Conservation (phyloP, 1,140 invertebrate genomes). For the Holcopasites calliopsidis region DNA sequence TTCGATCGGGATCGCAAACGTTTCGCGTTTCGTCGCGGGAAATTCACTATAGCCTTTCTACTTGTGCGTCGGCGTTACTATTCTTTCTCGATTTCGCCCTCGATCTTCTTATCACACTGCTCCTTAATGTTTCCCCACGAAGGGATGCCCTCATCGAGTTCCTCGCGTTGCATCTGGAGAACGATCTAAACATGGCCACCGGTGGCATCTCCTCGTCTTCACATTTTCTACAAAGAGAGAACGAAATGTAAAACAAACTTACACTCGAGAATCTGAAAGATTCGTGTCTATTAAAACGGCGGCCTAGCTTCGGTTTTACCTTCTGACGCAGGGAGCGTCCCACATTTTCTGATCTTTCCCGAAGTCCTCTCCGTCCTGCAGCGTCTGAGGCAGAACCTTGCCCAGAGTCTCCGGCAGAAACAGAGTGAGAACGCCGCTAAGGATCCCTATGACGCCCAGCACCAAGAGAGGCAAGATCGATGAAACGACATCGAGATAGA, state of each 20-base stretch:
- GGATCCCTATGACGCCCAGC: constrained; percentile 86
- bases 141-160: constrained; percentile 82
- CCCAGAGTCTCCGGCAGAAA: constrained; percentile 91
- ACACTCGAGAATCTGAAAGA: not conserved
- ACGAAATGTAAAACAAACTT: too few relatives aligned
- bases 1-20: too few relatives aligned
- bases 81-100: constrained; percentile 67
- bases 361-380: constrained; percentile 92
- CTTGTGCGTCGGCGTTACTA: constrained; percentile 49
- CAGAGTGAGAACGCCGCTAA: constrained; percentile 86
- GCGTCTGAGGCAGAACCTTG: constrained; percentile 89
- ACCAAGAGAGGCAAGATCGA: constrained; percentile 86
- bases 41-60: constrained; percentile 58
- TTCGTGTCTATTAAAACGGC: too few relatives aligned
- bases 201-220: constrained; percentile 64
- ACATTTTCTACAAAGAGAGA: constrained; percentile 60
- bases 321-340: constrained; percentile 87
- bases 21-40: not conserved
- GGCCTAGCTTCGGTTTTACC: constrained; percentile 73
- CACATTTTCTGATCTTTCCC: constrained; percentile 88
- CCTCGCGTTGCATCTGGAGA: constrained; percentile 72
- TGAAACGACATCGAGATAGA: constrained; percentile 87
- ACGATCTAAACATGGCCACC: constrained; percentile 66
- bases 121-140: constrained; percentile 83
- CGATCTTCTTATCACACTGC: constrained; percentile 83